These are phyloP conservation scores for Paramuricea clavata DNA, from an alignment of 92 coral and sea anemone species.

Conservation along the genomic window DNA sequence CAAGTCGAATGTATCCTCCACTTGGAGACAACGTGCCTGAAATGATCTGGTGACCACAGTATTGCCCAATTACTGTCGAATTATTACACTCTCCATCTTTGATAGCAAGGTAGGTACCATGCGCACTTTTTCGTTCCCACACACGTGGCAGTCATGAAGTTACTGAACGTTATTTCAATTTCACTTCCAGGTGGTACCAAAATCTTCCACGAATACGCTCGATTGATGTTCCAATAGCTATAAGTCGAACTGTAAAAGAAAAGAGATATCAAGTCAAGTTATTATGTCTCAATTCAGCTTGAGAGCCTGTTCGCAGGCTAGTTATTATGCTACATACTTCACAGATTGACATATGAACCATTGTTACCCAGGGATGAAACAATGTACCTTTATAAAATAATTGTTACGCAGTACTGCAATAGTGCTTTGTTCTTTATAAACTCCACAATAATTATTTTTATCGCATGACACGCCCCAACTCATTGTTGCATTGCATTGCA, in stretches of 20 bases:
- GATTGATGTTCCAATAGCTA: not conserved
- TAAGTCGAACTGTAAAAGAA: not conserved
- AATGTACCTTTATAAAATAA: too few species aligned
- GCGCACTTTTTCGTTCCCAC: not conserved
- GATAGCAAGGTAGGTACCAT: conserved; percentile 21
- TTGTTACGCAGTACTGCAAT: too few species aligned
- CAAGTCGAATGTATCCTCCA: not conserved
- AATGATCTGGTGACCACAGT: not conserved
- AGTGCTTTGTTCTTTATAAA: too few species aligned
- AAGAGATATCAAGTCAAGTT: too few species aligned
- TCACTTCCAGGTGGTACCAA: not conserved
- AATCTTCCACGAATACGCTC: not conserved
- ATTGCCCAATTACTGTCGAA: conserved; percentile 3
- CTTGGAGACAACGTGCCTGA: not conserved
- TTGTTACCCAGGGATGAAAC: too few species aligned
- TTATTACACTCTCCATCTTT: conserved; percentile 50
- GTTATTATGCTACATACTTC: too few species aligned
- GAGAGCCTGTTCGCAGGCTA: too few species aligned
- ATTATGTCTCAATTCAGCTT: too few species aligned
- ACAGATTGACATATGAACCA: too few species aligned
- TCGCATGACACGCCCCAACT: too few species aligned
- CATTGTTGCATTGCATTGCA: too few species aligned
- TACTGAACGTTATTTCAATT: not conserved
- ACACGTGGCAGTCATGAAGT: not conserved
- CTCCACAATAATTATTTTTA: too few species aligned